A percentile compares a stretch with the other conserved stretches of the same genome.
phyloP scores from a whole-genome alignment of 2,888 invertebrate genomes.

The Junonia oenone region DNA sequence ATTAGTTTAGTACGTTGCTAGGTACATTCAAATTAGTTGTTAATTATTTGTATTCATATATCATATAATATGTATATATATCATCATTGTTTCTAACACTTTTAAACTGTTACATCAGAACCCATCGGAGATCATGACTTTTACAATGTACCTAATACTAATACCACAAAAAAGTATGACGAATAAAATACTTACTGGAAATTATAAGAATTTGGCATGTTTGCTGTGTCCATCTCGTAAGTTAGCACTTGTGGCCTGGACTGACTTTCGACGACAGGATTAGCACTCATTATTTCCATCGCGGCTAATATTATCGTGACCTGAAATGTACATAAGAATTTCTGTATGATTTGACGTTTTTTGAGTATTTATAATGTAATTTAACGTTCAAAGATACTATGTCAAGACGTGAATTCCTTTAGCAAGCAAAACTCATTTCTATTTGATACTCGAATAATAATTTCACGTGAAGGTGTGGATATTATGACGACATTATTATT shows the following conservation, averaged over 20 bases:
- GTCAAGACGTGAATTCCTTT: neutral
- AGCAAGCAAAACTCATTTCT: slow-evolving; percentile 1
- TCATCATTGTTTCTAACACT: no score
- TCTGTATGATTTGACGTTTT: neutral
- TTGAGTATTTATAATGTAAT: no score
- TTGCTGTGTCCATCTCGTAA: slow-evolving; percentile 56
- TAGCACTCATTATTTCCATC: slow-evolving; percentile 40
- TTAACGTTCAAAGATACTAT: neutral
- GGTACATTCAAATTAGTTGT: no score
- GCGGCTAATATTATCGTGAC: slow-evolving; percentile 40
- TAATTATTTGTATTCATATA: no score
- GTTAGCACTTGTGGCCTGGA: slow-evolving; percentile 50
- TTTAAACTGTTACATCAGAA: no score
- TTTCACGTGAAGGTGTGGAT: slow-evolving; percentile 26
- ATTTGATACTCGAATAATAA: slow-evolving; percentile 7
- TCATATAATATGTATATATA: no score
- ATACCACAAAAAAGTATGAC: neutral
- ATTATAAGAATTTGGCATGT: slow-evolving; percentile 66
- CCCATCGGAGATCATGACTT: no score
- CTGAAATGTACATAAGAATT: slow-evolving; percentile 48
- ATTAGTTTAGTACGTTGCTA: no score
- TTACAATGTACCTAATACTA: no score
- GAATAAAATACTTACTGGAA: slow-evolving; percentile 56
- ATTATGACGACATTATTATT: slow-evolving; percentile 34
- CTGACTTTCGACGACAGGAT: slow-evolving; percentile 44